Conservation (phyloP, 2,113 vertebrate species). For the Campylomormyrus tamandua region DNA sequence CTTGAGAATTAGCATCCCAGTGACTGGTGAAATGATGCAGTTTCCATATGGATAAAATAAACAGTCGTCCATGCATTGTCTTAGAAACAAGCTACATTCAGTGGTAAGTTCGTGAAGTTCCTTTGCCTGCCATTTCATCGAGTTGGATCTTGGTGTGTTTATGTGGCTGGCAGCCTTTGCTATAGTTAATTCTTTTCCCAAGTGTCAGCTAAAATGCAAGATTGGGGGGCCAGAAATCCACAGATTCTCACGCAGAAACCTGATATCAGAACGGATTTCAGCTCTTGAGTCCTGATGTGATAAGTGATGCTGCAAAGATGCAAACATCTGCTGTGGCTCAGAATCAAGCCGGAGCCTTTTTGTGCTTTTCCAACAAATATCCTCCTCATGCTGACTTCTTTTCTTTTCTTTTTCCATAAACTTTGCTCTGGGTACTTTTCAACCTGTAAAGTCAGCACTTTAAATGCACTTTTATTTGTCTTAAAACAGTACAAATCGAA, state of each 20-base stretch:
- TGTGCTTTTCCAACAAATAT: background rate
- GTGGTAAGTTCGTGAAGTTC: background rate
- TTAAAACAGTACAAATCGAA: background rate
- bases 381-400: background rate
- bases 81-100: background rate
- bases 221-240: constrained; percentile 8
- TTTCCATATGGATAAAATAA: background rate
- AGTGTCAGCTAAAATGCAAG: constrained; percentile 1
- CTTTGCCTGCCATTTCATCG: background rate
- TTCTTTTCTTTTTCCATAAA: background rate
- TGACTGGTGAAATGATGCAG: background rate
- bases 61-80: background rate
- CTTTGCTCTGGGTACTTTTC: background rate
- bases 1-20: background rate
- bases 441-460: background rate
- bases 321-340: constrained; percentile 29
- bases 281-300: constrained; percentile 8
- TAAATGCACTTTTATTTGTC: background rate
- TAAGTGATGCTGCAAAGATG: constrained; percentile 20
- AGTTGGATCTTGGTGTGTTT: background rate
- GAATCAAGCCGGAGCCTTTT: background rate
- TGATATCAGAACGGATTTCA: constrained; percentile 23
- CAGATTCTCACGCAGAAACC: constrained; percentile 25
- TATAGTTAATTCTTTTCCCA: constrained; percentile 15
- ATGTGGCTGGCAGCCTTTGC: constrained; percentile 12